Evolutionary conservation across 1,140 invertebrate genomes (phyloP), one percentile per base, ranked within the genome.

Genomic region (Bursaphelenchus mucronatus): DNA sequence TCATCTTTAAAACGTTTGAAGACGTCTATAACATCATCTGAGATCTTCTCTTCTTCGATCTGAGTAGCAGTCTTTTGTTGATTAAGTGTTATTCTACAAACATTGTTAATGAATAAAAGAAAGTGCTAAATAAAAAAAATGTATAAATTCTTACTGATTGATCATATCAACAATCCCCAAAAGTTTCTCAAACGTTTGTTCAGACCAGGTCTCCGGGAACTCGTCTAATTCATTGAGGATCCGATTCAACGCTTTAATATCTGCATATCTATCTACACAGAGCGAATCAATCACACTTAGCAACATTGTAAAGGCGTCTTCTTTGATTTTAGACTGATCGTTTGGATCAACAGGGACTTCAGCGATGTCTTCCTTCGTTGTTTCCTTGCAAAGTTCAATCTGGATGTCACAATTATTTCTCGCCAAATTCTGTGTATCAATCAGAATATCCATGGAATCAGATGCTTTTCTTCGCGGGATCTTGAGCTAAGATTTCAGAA

Each of bases 191-290:
- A 44, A 39, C 11, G 30, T 11, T 11, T 30, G 15, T n/a, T 59
- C 40, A 45, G 11, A 2, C 57, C 57, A 59, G 13, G 13, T 11
- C 57, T 44, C 45, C 10, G 57, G 57, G 10, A 59, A 17, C 21
- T 8, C 19, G 40, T 59, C 57, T 11, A 59, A 44, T 30, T 59
- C 57, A 39, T 59, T 59, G 21, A 59, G 57, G 40, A 59, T 59
- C 1, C 6, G 13, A 44, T 59, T 59, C 57, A 59, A 15, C 40
- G 57, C 57, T 11, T 59, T 59, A 5, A 59, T 44, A 50, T 59
- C 57, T 11, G 57, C 57, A 39, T 46, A 44, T n/a, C 57, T 39
- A n/a, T 43, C 15, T 6, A 59, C 40, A 44, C 57, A 59, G 40
- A 59, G 2, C 57, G 57, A 45, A 39, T 59, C 57, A 50, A 59